phyloP scores from a whole-genome alignment of 2,888 invertebrate genomes.

The Frankliniella intonsa region DNA sequence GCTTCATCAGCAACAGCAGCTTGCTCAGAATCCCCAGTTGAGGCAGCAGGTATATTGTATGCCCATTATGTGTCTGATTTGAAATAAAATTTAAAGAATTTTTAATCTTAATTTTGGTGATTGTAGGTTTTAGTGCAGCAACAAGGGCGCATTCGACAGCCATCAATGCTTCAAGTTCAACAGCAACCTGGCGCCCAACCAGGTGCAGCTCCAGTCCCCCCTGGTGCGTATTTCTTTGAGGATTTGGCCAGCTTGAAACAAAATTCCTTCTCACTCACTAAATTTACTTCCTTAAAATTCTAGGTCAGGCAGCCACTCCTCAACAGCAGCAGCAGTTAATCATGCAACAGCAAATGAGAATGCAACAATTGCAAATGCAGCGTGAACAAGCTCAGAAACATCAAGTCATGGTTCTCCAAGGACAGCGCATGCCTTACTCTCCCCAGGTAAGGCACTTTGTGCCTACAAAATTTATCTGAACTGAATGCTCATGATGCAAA shows the following conservation, averaged over 20 bases:
- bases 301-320: slow-evolving; percentile 42
- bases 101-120: not conserved
- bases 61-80: not conserved
- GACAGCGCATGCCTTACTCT: not conserved
- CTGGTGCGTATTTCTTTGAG: not conserved
- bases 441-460: not conserved
- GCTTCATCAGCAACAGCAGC: slow-evolving; percentile 51
- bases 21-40: slow-evolving; percentile 51
- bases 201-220: slow-evolving; percentile 30
- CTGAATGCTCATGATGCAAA: too few relatives aligned
- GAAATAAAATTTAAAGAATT: not conserved
- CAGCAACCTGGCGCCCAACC: slow-evolving; percentile 39
- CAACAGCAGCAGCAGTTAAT: slow-evolving; percentile 45
- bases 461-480: too few relatives aligned
- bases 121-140: slow-evolving; percentile 27
- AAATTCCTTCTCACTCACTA: too few relatives aligned
- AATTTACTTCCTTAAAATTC: not conserved
- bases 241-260: not conserved
- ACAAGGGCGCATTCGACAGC: slow-evolving; percentile 40
- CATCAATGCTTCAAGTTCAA: slow-evolving; percentile 40
- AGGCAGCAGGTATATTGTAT: slow-evolving; percentile 44
- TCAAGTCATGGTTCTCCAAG: slow-evolving; percentile 15
- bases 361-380: slow-evolving; percentile 31
- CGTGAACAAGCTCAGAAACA: slow-evolving; percentile 11
- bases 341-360: slow-evolving; percentile 34